phyloP scores from a whole-genome alignment of 2,888 invertebrate species.

The Nowickia ferox region DNA sequence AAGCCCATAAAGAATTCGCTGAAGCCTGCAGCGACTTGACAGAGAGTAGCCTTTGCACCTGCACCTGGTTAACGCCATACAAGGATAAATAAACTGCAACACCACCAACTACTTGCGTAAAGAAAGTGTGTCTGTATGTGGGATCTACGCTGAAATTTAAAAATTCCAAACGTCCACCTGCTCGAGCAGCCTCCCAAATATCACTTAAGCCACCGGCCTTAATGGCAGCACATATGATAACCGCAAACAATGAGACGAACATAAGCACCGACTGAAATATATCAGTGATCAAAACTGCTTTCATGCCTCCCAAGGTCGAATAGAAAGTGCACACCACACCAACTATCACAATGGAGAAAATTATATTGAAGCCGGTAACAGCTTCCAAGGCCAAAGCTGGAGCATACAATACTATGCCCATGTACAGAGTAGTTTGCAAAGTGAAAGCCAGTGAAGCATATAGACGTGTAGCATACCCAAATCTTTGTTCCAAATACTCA shows the following conservation, averaged over 20 bases:
- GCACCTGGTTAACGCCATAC: constrained; percentile 95
- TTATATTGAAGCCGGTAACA: constrained; percentile 90
- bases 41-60: constrained; percentile 89
- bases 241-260: constrained; percentile 91
- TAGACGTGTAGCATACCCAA: constrained; percentile 89
- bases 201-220: constrained; percentile 88
- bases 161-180: constrained; percentile 89
- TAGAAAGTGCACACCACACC: constrained; percentile 93
- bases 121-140: constrained; percentile 92
- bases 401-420: constrained; percentile 96
- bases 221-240: constrained; percentile 89
- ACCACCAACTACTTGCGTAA: constrained; percentile 92
- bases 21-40: constrained; percentile 88
- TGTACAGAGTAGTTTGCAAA: constrained; percentile 94
- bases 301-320: constrained; percentile 94
- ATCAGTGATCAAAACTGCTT: constrained; percentile 94
- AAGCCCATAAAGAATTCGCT: constrained; percentile 90
- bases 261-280: constrained; percentile 93
- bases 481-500: constrained; percentile 95
- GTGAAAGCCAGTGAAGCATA: constrained; percentile 93
- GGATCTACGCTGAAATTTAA: constrained; percentile 90
- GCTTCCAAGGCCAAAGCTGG: constrained; percentile 95
- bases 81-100: constrained; percentile 90
- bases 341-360: constrained; percentile 87
- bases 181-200: constrained; percentile 89